phyloP scores from a whole-genome alignment of 2,888 invertebrate species.

The Trisateles emortualis region DNA sequence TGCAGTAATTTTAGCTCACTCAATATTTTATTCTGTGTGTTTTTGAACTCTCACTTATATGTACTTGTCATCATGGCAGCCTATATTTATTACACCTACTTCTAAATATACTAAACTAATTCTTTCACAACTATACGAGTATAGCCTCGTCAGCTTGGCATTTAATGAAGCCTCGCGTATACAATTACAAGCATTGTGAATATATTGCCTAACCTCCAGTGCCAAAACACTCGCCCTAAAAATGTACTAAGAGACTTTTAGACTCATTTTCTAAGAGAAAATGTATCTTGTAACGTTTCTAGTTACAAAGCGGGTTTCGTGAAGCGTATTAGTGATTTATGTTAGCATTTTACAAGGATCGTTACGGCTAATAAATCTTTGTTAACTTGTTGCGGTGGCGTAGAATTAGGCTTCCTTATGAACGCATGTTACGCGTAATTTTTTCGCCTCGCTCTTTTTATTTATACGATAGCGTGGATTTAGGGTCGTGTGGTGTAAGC shows the following conservation, averaged over 20 bases:
- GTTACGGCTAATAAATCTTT: conserved; percentile 77
- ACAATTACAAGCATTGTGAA: not conserved
- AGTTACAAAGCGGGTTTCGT: conserved; percentile 52
- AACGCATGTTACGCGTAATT: conserved; percentile 51
- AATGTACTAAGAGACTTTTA: conserved; percentile 2
- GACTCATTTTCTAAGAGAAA: conserved; percentile 27
- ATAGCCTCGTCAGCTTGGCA: too few relatives aligned
- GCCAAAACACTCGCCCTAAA: conserved; percentile 4
- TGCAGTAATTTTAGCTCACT: too few relatives aligned
- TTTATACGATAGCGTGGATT: conserved; percentile 37
- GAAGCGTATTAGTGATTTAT: conserved; percentile 73
- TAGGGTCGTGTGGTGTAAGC: conserved; percentile 17
- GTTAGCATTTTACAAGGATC: conserved; percentile 71
- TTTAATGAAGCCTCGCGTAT: too few relatives aligned
- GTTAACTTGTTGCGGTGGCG: conserved; percentile 74
- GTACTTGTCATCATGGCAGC: too few relatives aligned
- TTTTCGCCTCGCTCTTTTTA: conserved; percentile 32
- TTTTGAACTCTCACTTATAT: too few relatives aligned
- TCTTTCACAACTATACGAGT: too few relatives aligned
- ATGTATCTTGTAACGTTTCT: conserved; percentile 54
- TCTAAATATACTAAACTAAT: too few relatives aligned
- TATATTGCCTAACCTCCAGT: not conserved
- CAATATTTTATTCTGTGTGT: too few relatives aligned
- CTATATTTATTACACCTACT: too few relatives aligned
- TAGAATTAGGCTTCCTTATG: conserved; percentile 62